These are phyloP conservation scores for Muraenolepis orangiensis DNA, from an alignment of 2,797 vertebrate species.

Conservation along the genomic window DNA sequence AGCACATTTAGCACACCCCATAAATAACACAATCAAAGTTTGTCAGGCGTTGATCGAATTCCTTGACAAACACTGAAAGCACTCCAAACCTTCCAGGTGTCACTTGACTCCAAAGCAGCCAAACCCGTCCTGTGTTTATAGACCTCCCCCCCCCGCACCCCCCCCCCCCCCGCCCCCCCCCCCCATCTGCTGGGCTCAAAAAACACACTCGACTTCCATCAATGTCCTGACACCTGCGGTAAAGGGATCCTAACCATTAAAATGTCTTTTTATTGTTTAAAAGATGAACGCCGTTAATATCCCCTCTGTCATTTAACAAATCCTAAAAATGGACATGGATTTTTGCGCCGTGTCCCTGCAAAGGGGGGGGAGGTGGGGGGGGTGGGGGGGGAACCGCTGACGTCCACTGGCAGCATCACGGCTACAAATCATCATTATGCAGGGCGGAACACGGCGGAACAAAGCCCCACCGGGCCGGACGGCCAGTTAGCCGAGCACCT, in stretches of 20 bases:
- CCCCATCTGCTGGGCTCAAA: neutral
- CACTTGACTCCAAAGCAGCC: neutral
- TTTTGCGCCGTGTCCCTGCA: neutral
- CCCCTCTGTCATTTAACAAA: constrained; percentile 8
- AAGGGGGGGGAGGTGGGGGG: neutral
- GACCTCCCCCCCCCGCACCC: neutral
- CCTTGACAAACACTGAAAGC: neutral
- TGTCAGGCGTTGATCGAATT: neutral
- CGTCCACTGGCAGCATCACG: neutral
- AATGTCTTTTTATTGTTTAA: constrained; percentile 11
- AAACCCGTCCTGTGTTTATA: neutral
- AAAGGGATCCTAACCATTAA: constrained; percentile 7
- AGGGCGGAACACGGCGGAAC: neutral
- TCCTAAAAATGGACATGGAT: constrained; percentile 11
- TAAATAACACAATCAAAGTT: neutral
- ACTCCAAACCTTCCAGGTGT: neutral
- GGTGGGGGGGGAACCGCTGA: neutral
- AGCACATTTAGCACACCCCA: neutral
- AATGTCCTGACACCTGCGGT: neutral
- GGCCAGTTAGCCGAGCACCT: neutral
- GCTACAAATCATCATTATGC: neutral
- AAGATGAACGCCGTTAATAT: constrained; percentile 6
- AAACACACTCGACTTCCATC: constrained; percentile 1
- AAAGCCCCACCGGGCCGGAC: neutral
- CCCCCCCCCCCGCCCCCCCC: neutral